Conservation (phyloP, 2,888 invertebrate species). For the Autographa gamma region DNA sequence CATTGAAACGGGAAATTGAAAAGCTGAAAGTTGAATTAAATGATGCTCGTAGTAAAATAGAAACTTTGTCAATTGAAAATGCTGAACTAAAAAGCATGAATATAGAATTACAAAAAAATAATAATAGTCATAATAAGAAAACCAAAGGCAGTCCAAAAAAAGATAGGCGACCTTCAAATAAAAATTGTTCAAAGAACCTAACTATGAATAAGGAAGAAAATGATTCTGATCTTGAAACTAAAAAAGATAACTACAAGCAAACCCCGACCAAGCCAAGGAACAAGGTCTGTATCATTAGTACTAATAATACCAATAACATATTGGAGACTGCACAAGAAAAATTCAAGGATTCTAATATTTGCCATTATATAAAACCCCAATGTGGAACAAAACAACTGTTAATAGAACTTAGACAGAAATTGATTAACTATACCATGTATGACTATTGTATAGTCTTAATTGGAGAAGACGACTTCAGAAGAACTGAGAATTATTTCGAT, state of each 20-base stretch:
- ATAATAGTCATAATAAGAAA: not conserved
- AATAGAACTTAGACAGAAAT: not conserved
- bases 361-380: not conserved
- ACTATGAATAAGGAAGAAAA: not conserved
- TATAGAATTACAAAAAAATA: not conserved
- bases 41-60: conserved; percentile 1
- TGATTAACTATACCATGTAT: not conserved
- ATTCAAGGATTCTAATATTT: not conserved
- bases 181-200: not conserved
- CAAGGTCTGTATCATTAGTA: not conserved
- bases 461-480: conserved; percentile 5
- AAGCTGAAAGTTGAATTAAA: not conserved
- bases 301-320: conserved; percentile 1
- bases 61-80: not conserved
- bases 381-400: not conserved
- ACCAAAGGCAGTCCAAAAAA: not conserved
- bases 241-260: not conserved
- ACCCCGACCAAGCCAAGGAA: not conserved
- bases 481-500: not conserved
- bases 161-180: not conserved
- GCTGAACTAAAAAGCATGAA: not conserved
- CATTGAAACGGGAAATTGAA: conserved; percentile 3
- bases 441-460: not conserved
- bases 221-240: not conserved
- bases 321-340: not conserved